Evolutionary conservation across 2,888 invertebrate genomes (phyloP).

Genomic region (Polydrusus pterygomalis): DNA sequence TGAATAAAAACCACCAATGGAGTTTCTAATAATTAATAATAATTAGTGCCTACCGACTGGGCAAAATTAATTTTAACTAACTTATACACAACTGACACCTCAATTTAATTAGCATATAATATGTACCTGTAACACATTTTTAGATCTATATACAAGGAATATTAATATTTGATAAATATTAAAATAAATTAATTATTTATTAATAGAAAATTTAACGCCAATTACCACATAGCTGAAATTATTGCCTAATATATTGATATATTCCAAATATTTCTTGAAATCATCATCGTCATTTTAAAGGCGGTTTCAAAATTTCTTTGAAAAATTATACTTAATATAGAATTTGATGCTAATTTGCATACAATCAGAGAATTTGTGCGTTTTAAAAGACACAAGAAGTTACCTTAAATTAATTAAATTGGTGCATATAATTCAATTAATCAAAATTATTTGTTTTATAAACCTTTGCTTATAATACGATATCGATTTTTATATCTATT

Average conservation of each 20-base stretch:
- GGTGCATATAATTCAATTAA: no score
- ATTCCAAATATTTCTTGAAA: conserved; percentile 16
- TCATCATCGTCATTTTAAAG: background rate
- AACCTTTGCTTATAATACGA: no score
- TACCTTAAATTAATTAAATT: no score
- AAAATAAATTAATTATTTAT: no score
- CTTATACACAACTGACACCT: background rate
- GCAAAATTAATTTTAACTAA: no score
- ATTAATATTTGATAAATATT: conserved; percentile 4
- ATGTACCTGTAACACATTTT: background rate
- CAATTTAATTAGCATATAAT: conserved; percentile 5
- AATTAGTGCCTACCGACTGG: background rate
- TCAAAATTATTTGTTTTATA: no score
- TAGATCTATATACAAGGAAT: background rate
- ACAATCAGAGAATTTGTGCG: no score
- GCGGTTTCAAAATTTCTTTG: no score
- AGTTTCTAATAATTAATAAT: background rate
- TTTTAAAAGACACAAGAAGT: no score
- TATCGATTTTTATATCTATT: no score
- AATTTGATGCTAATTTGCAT: no score
- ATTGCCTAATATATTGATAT: conserved; percentile 5
- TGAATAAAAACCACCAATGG: background rate
- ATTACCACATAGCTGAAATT: background rate
- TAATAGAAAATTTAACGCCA: background rate
- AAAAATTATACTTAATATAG: no score